Evolutionary conservation across 1,140 invertebrate genomes (phyloP), one percentile per base, ranked within the genome.

Genomic region (Ceratosolen solmsi): DNA sequence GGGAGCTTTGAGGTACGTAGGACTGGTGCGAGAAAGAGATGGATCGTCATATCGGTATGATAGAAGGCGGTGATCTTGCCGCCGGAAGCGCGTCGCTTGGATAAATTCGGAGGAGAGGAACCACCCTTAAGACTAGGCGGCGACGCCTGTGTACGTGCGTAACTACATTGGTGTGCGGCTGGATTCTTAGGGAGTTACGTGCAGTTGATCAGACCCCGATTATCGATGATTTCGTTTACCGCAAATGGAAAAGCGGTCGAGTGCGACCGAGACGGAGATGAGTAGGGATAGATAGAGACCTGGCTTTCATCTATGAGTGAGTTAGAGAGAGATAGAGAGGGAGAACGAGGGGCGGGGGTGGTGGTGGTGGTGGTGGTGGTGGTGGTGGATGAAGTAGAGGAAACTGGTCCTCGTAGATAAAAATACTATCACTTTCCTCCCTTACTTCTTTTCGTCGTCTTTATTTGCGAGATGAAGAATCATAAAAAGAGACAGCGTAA

Each of bases 221-320:
- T 87, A 87, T 88, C 83, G 85, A 88, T 89, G 85, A 89, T 86
- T 89, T 89, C 86, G 85, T 89, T 90, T 87, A 83, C 82, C 83
- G 79, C 75, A 86, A 87, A 83, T 85, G 75, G 77, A 86, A 85
- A 86, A 86, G 75, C 71, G 74, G 41, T 72, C 58, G 58, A 72
- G 15, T 51, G 41, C 76, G 63, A 30, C 9, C 15, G 46, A n/a
- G 54, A 13, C 30, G 54, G 56, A 56, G 20, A 74, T 20, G 58
- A 2, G 33, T 30, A 54, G 25, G 63, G 46, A 76, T 27, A 65
- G 38, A 76, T n/a, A 58, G 54, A 75, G 25, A 5, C 11, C 11
- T 1, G 1, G 58, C 58, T 13, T 15, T 3, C 9, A 13, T 1
- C 0, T 56, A 5, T 27, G 17, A 65, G 25, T 60, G 27, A 68